Evolutionary conservation across 2,888 invertebrate species (phyloP), one percentile per base, ranked within the genome.

Genomic region (Agonum fuliginosum): DNA sequence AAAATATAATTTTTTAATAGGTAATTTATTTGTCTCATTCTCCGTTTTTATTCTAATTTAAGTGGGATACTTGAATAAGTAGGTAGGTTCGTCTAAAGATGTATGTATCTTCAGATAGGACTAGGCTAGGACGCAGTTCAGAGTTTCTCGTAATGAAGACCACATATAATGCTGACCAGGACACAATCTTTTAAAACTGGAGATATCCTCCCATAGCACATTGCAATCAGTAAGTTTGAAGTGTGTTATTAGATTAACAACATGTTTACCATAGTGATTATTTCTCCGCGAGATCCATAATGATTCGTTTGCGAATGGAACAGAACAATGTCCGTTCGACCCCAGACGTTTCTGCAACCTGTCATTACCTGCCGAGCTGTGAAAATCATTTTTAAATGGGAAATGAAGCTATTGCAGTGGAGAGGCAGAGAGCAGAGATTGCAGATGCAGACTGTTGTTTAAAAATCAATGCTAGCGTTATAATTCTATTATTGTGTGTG

Each of bases 221-320:
- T 20, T 65, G 65, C 46, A 74, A 65, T 74, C 46, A 65, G 76
- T 76, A 80, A 76, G 77, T 80, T 79, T 80, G 79, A 81, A 82
- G 81, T 81, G 81, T 83, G 80, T 83, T 83, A 84, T 84, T 84
- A 84, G 81, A 80, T 78, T 83, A 84, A 84, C 83, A 82, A 82
- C 82, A 84, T 82, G 84, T 83, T 84, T 82, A 81, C 82, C 81
- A 80, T 81, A 80, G 81, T 82, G 82, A 84, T 84, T 84, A 83
- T 82, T 83, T 83, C 82, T 84, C 81, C 83, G 83, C 83, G 84
- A 82, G 84, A 84, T 83, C 80, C 80, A 80, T 83, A 84, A 84
- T 84, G 83, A 82, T 81, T 80, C 80, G 81, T 80, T 81, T 62
- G 58, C 58, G 14, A 62, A 17, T 81, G 82, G 80, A 65, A 79